Evolutionary conservation across 1,140 invertebrate genomes (phyloP).

Genomic region (Aricia agestis): DNA sequence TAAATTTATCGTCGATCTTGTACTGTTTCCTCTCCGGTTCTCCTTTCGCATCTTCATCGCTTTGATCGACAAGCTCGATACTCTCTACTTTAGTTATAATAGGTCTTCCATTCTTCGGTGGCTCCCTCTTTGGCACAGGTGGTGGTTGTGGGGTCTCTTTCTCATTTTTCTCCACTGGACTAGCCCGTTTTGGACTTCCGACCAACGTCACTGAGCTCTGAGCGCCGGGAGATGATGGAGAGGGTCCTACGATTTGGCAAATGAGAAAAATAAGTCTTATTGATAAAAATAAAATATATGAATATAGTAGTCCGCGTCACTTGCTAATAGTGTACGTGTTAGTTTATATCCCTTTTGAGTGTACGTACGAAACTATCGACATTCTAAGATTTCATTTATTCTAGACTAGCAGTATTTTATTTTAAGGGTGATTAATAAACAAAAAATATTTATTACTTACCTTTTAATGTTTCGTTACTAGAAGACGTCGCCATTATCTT

Average conservation of each 20-base stretch:
- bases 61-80: conserved; percentile 64
- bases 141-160: conserved; percentile 23
- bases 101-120: conserved; percentile 54
- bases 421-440: too few species aligned
- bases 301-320: too few species aligned
- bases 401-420: too few species aligned
- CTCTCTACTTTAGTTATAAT: conserved; percentile 62
- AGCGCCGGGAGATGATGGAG: conserved; percentile 83
- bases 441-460: too few species aligned
- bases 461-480: conserved; percentile 85
- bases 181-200: conserved; percentile 70
- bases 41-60: conserved; percentile 64
- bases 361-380: too few species aligned
- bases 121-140: conserved; percentile 32
- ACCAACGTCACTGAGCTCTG: conserved; percentile 84
- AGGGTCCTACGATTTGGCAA: conserved; percentile 39
- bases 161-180: conserved; percentile 41
- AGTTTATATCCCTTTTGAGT: too few species aligned
- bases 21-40: conserved; percentile 59
- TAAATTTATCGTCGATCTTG: conserved; percentile 62
- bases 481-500: conserved; percentile 83
- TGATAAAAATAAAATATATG: too few species aligned
- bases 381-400: too few species aligned
- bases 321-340: too few species aligned
- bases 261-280: too few species aligned